These are phyloP conservation scores for Peromyscus attwateri DNA, from an alignment of 2,797 vertebrate genomes.

Conservation along the genomic window DNA sequence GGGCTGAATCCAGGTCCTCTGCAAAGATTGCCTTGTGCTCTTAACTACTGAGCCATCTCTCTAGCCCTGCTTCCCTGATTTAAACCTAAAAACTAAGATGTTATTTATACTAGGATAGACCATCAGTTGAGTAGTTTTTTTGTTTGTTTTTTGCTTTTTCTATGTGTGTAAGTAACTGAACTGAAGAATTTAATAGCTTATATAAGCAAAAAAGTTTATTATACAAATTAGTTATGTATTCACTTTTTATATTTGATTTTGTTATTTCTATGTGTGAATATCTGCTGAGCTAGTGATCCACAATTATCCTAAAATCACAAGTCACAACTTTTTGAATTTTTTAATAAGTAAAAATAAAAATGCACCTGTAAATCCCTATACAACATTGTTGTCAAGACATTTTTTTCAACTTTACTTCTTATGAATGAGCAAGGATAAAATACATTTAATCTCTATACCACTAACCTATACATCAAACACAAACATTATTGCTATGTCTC, in stretches of 20 bases:
- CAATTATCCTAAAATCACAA: not conserved
- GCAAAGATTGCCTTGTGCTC: not conserved
- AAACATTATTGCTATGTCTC: conserved; percentile 16
- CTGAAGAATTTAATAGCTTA: conserved; percentile 13
- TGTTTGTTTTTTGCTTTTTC: not conserved
- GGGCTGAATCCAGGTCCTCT: not conserved
- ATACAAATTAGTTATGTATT: conserved; percentile 11
- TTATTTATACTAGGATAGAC: conserved; percentile 36
- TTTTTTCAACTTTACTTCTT: conserved; percentile 38
- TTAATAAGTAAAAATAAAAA: not conserved
- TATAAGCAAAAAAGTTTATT: conserved; percentile 5
- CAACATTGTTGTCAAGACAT: conserved; percentile 38
- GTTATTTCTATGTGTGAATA: not conserved
- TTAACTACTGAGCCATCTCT: not conserved
- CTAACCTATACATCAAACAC: not conserved
- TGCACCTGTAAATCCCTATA: not conserved
- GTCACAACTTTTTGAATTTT: not conserved
- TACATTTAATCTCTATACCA: not conserved
- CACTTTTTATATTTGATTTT: conserved; percentile 12
- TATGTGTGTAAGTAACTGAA: not conserved
- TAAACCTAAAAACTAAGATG: conserved; percentile 31
- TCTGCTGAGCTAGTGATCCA: not conserved
- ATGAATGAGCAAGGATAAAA: conserved; percentile 29
- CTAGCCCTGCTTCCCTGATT: not conserved
- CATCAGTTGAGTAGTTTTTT: conserved; percentile 12